Base-by-base conservation (phyloP, 2,113 vertebrate species). In the Carassius gibelio region DNA sequence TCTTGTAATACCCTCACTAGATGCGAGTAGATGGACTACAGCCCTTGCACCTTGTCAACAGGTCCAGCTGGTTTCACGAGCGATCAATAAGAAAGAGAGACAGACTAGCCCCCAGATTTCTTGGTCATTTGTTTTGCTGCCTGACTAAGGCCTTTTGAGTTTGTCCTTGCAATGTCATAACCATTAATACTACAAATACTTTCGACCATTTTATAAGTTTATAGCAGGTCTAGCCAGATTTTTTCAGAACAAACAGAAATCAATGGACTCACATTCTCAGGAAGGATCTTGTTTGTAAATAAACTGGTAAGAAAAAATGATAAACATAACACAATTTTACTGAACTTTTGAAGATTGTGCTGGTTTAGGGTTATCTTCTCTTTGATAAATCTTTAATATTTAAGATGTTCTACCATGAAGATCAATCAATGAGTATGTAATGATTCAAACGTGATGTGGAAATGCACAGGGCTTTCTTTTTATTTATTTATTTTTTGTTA, bases 151-250 rank as follows among this genome's bases (percentile, higher is more conserved):
- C 9, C 26, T 64, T 50, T 50, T n/a, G 7, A 62, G 17, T 15
- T 66, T 81, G n/a, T 5, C 38, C 59, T 81, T 30, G 36, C 38
- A 81, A 48, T 19, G 42, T 71, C 48, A 68, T 19, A 50, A 1
- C 4, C 13, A 7, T 52, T 19, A 69, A 69, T 68, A 38, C 48
- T 15, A n/a, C 5, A 3, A 71, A 82, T 71, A 45, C 42, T 34
- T 68, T 42, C 79, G 38, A 19, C 17, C 59, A 26, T n/a, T 77
- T 21, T 30, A 5, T 50, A 81, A 38, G 26, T 50, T 8, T 71
- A 71, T 14, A 82, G 48, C 80, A 71, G 23, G 80, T 69, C 26
- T 36, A 57, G 80, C 80, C 23, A 71, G 80, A 45, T 45, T 82
- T 82, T 52, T 55, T 71, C 34, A 42, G 76, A 79, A 59, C 59